Base-by-base conservation (phyloP, 1,140 invertebrate genomes). In the Trigoniulus corallinus region DNA sequence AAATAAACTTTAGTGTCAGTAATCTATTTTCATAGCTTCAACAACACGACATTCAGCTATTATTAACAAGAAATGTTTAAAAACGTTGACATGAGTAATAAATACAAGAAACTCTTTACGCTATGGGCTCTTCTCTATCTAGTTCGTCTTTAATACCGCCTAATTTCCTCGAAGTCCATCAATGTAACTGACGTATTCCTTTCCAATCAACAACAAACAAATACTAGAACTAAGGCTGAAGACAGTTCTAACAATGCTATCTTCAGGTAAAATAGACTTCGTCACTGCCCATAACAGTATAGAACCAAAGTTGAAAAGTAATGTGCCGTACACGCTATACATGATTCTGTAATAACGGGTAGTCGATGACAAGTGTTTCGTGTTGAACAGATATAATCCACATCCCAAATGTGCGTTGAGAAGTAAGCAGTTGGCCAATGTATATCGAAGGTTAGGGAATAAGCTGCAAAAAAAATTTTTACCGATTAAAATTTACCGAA, bases 251-350 rank as follows among this genome's bases (percentile, higher is more conserved):
- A 77, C 45, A 7, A 71, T 59, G 40, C 76, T 71, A 60, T 76
- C 80, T 54, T 73, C 67, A 3, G 80, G 79, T 25, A 81, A 57
- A 27, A 79, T 59, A 20, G 76, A 78, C 57, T 79, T 70, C 23
- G 80, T 64, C 23, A 84, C 71, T 1, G 81, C 81, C 77, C 80
- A 82, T 25, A 75, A 65, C 2, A 84, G 64, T 3, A 84, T 75
- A 0, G 80, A 82, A 21, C 81, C 81, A 61, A 84, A 75, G 48
- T 76, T 80, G 58, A 83, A 75, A 18, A 82, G 66, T 3, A 76
- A 57, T 29, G 77, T 73, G 18, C 78, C 78, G 54, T 77, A 72
- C n/a, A 70, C 57, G 61, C 78, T 78, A 60, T 59, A 63, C 4
- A 56, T 45, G 7, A 64, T 54, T 45, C 56, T 51, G 18, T 56